Evolutionary conservation across 2,113 vertebrate species (phyloP).

Genomic region (Cyprinodon variegatus): DNA sequence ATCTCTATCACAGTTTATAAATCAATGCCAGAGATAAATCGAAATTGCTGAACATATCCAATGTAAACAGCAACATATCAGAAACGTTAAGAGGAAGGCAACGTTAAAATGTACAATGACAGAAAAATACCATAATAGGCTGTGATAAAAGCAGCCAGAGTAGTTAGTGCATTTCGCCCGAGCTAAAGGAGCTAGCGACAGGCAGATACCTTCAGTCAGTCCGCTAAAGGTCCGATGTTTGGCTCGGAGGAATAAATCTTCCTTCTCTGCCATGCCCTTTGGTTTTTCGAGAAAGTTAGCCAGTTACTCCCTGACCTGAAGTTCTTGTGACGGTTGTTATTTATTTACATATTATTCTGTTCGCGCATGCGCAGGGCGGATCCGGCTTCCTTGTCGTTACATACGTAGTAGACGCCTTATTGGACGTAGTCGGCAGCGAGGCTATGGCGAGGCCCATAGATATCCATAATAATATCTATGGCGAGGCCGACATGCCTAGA

Average conservation of each 20-base stretch:
- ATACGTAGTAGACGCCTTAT: no score
- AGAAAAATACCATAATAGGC: not conserved
- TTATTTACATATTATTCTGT: no score
- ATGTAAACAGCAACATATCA: not conserved
- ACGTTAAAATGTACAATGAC: not conserved
- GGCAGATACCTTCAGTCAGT: conserved; percentile 76
- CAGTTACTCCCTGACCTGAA: not conserved
- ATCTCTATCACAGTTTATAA: not conserved
- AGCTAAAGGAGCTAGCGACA: conserved; percentile 28
- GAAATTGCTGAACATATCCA: no score
- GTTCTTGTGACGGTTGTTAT: no score
- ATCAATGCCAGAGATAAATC: not conserved
- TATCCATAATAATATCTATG: no score
- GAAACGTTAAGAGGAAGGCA: no score
- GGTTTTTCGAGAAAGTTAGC: not conserved
- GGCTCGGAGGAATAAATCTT: conserved; percentile 75
- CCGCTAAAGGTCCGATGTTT: conserved; percentile 72
- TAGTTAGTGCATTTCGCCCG: not conserved
- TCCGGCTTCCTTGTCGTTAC: no score
- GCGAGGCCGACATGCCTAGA: no score
- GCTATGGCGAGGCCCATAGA: no score
- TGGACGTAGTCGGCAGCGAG: no score
- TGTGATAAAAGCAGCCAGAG: not conserved
- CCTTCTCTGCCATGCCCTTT: conserved; percentile 62
- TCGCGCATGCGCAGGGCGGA: no score